Conservation (phyloP, 2,888 invertebrate genomes). For the Belgica antarctica region DNA sequence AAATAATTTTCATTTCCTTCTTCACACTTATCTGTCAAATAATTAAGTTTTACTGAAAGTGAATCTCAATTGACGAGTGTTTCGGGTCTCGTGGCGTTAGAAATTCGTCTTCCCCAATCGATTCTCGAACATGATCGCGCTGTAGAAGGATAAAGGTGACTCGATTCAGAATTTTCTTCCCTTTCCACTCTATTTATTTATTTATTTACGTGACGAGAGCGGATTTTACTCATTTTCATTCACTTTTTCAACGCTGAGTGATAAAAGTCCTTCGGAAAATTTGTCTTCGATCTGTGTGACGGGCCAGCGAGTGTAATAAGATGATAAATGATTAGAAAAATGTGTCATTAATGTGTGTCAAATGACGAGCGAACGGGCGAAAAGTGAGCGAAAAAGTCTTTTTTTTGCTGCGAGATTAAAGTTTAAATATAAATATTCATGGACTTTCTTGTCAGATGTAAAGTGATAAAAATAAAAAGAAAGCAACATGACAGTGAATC, state of each 20-base stretch:
- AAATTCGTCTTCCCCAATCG: slow-evolving; percentile 3
- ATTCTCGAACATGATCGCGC: neutral
- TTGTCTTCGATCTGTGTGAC: too few species aligned
- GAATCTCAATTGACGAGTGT: neutral
- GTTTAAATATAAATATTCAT: slow-evolving; percentile 16
- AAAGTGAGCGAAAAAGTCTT: neutral
- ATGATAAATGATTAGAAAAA: slow-evolving; percentile 7
- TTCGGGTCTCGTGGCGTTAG: neutral
- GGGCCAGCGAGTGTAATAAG: neutral
- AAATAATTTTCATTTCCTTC: neutral
- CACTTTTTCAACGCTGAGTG: neutral
- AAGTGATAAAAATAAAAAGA: slow-evolving; percentile 11
- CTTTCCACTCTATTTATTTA: slow-evolving; percentile 22
- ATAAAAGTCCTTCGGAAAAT: neutral
- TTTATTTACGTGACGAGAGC: neutral
- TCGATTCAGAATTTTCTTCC: neutral
- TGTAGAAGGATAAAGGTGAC: neutral
- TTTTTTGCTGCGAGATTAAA: neutral
- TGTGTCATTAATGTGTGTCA: neutral
- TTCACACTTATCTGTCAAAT: neutral
- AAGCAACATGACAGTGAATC: neutral
- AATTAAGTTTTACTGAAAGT: slow-evolving; percentile 11
- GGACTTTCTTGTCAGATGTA: slow-evolving; percentile 1
- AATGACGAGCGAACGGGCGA: neutral
- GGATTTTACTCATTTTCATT: neutral